phyloP scores from a whole-genome alignment of 2,113 vertebrate genomes.

The Prunella fulvescens region DNA sequence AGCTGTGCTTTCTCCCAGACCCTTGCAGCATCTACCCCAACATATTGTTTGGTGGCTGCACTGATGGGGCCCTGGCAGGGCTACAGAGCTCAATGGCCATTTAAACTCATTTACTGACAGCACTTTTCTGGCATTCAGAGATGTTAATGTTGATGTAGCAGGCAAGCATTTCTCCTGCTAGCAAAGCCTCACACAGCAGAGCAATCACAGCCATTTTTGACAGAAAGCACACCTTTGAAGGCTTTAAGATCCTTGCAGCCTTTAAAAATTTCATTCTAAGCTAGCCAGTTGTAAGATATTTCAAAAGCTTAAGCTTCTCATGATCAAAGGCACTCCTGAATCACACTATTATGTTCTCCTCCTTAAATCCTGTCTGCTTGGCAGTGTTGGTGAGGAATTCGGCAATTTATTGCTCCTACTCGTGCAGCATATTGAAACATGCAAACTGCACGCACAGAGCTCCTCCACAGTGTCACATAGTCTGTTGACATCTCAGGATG shows the following conservation, averaged over 20 bases:
- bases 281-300: conserved; percentile 64
- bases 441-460: not conserved
- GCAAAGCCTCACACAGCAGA: not conserved
- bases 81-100: not conserved
- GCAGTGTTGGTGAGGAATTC: conserved; percentile 15
- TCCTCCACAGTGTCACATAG: not conserved
- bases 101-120: not conserved
- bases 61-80: not conserved
- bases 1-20: not conserved
- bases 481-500: not conserved
- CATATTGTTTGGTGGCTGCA: not conserved
- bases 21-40: not conserved
- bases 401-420: conserved; percentile 16
- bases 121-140: not conserved
- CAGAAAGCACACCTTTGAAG: conserved; percentile 64
- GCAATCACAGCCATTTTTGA: conserved; percentile 26
- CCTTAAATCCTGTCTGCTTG: conserved; percentile 55
- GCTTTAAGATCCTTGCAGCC: conserved; percentile 51
- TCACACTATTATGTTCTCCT: conserved; percentile 66
- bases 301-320: conserved; percentile 57
- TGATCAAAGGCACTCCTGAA: conserved; percentile 56
- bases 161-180: not conserved
- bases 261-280: conserved; percentile 63
- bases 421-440: not conserved
- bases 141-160: not conserved